A percentile compares a stretch with the other conserved stretches of the same genome.
Conservation (phyloP, 2,797 vertebrate genomes). For the Pangasius mekongensis region DNA sequence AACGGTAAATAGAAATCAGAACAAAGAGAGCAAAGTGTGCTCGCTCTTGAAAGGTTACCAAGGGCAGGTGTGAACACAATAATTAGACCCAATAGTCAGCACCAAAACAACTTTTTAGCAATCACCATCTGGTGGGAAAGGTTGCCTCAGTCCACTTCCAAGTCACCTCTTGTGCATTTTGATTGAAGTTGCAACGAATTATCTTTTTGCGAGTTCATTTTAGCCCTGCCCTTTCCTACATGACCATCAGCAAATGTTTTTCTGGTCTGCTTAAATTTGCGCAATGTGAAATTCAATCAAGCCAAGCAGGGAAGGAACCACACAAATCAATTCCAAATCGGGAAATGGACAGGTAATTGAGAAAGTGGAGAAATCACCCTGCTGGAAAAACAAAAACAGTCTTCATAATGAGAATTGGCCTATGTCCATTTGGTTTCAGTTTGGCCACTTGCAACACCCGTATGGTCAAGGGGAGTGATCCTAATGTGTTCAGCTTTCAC, state of each 20-base stretch:
- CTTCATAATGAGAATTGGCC: neutral
- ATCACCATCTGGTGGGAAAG: neutral
- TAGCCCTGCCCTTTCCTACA: neutral
- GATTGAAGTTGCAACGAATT: neutral
- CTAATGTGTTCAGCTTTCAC: neutral
- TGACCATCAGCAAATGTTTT: neutral
- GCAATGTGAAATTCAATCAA: neutral
- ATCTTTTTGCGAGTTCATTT: neutral
- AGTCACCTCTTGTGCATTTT: neutral
- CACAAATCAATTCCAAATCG: neutral
- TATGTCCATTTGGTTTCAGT: neutral
- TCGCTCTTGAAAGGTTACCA: conserved; percentile 20
- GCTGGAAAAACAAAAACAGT: neutral
- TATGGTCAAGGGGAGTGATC: neutral
- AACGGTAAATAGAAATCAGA: neutral
- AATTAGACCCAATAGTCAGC: neutral
- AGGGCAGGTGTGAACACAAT: conserved; percentile 8
- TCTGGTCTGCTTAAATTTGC: neutral
- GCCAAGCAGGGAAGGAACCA: neutral
- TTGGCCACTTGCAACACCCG: neutral
- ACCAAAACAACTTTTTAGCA: neutral
- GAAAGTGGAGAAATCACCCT: neutral
- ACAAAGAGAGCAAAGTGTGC: neutral
- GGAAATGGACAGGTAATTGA: neutral
- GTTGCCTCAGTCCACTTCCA: neutral